Evolutionary conservation across 1,140 invertebrate genomes (phyloP), one percentile per base, ranked within the genome.

Genomic region (Mycetomoellerius zeteki): DNA sequence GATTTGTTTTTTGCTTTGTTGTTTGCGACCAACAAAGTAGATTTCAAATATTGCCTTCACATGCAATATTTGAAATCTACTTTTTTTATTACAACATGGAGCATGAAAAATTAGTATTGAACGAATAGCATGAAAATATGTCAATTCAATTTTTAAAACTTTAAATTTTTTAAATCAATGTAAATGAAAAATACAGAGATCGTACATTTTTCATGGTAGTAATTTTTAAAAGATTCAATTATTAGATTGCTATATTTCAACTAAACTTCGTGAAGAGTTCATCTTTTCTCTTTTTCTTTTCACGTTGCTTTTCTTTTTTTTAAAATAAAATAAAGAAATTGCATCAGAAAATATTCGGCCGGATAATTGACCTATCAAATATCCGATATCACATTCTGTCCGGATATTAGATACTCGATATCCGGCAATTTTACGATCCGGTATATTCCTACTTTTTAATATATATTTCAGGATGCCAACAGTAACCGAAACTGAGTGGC

Each of bases 401-500:
- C 10, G 37, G 2, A 43, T 43, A 43, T 43, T 8, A 2, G 37
- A 43, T 43, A 10, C 2, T 43, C 8, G 1, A 43, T 43, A 43
- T 10, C 8, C 8, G 37, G 1, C 8, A 43, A 43, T 43, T 43
- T 37, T 37, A 37, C 37, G 5, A 37, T 37, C 8, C 37, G 7
- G 8, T 43, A 43, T 14, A 64, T 21, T 16, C 16, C 12, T 64
- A 85, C 16, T 19, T 58, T n/a, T 7, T 69, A 43, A 50, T 50
- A 10, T 71, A 43, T 71, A 92, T 96, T 96, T 33, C 95, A 98
- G 98, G 93, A 97, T 98, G 96, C 98, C 98, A 85, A 96, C 98
- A 92, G 96, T 96, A 86, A 96, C 98, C 64, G 97, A 98, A 82
- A 96, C 97, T 73, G 97, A 98, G 86, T 99, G 98, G 99, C 98